Evolutionary conservation across 2,797 vertebrate species (phyloP), one percentile per base, ranked within the genome.

Genomic region (Macroramphosus scolopax): DNA sequence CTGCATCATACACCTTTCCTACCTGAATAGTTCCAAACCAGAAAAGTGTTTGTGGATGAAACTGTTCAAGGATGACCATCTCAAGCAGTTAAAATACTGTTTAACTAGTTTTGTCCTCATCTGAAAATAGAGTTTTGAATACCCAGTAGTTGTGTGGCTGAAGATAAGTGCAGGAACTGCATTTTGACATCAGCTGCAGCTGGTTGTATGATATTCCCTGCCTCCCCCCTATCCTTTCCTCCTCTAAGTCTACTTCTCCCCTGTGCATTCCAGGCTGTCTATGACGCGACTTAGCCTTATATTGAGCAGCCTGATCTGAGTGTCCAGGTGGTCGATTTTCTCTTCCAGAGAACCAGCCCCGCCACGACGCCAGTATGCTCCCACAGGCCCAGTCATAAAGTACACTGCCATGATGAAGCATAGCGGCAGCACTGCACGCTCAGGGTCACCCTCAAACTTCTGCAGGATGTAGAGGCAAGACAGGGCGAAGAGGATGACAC

Each of bases 381-480:
- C 94, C 46, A 98, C 91, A 0, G 96, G 96, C 10, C 94, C 96
- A 0, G 95, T 97, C 94, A 97, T 94, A 87, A 98, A 96, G 85
- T 99, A 98, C 57, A 96, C 69, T 0, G 92, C 95, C 85, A 97
- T 95, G 46, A 98, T 91, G 55, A 96, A 91, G 84, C 95, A 98
- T 52, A 99, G 92, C 0, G 95, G 95, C 72, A 95, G 87, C 51
- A 95, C 91, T 0, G 94, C 93, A 0, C 88, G 89, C 76, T 98
- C 95, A 0, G 94, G 94, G 80, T 98, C 95, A 0, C 94, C 95
- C 87, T 98, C 95, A 0, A 96, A 92, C 78, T 97, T 98, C 88
- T 98, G 95, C 66, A 99, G 90, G 76, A 98, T 92, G 79, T 99
- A 99, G 6, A 99, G 86, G n/a, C 96, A 99, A 0, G 95, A 93